Base-by-base conservation (phyloP, 2,113 vertebrate species). In the Vidua macroura region DNA sequence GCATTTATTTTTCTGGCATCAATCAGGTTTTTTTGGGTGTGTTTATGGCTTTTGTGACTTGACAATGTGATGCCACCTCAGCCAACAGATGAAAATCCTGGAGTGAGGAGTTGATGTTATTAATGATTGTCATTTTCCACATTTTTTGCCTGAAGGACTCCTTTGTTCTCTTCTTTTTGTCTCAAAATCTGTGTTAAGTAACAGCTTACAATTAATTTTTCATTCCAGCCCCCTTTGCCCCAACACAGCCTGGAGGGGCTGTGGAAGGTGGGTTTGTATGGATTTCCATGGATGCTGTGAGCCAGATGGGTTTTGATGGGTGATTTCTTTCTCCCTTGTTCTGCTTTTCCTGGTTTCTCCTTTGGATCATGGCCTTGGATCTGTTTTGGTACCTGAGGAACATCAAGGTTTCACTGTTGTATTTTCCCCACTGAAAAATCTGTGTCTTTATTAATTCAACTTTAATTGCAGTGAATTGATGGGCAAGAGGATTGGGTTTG, bases 151-250 rank as follows among this genome's bases (percentile, higher is more conserved):
- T 78, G 85, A 92, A 88, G 92, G 78, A 85, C 11, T 91, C 90
- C 79, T 96, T 95, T 95, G 93, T 91, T 95, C 85, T 74, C 53
- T 27, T 88, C 86, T 93, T 95, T 93, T 94, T 95, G 89, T 94
- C 89, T 95, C 63, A n/a, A 76, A 69, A 39, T 79, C 33, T 83
- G 46, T 10, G 1, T 94, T 91, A 96, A 95, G 83, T 92, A 91
- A 91, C 67, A 91, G 67, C 75, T 94, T 17, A 58, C 66, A 49
- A 62, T 56, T 86, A 41, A 67, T 66, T 79, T 76, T 78, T 82
- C 64, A 37, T 49, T 49, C 52, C 30, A 75, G 63, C 4, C 33
- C 85, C 70, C 64, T 41, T 95, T 39, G 73, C 52, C 28, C 1
- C 28, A 2, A 77, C 86, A 62, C 73, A 33, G 86, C 82, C 79